Base-by-base conservation (phyloP, 2,888 invertebrate species). In the Hydriomena furcata region DNA sequence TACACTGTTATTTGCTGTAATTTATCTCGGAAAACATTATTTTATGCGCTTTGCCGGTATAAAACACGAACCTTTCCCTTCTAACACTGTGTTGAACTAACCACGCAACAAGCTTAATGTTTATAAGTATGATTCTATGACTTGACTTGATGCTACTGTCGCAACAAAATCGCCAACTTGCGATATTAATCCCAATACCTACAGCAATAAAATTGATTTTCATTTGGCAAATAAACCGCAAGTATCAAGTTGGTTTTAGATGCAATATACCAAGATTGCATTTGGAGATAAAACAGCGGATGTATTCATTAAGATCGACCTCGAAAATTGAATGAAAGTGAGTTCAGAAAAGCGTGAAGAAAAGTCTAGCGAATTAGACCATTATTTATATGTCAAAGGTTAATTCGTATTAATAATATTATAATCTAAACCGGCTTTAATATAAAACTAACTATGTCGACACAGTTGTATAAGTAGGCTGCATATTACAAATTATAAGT, bases 71-170 rank as follows among this genome's bases (percentile, higher is more conserved):
- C 82, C 81, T 82, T 80, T 83, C 79, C 81, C 78, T 83, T 79
- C 77, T 82, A 84, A 77, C 80, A 79, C 76, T 78, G 68, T 73
- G 74, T 74, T 73, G 79, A 80, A 88, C 88, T 88, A 85, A 86
- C 79, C 68, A 74, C 75, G 77, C 76, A 78, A 82, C 81, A 72
- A 81, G 75, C 76, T 81, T 82, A 81, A 84, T 80, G 83, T 83
- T 83, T 83, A 80, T 84, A 84, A 85, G 82, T 84, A 85, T 79
- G 79, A 81, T 86, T 77, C 79, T 77, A 79, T 73, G 77, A 81
- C 84, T 83, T 68, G 68, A 61, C 69, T 74, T 72, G 71, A 73
- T 74, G 68, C 65, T 60, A 65, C 76, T 87, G 86, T 88, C 76
- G 89, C 83, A 88, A 87, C 71, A 65, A 42, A 56, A 43, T 58